A percentile compares a stretch with the other conserved stretches of the same genome.
Conservation (phyloP, 2,113 vertebrate genomes). For the Mola mola region DNA sequence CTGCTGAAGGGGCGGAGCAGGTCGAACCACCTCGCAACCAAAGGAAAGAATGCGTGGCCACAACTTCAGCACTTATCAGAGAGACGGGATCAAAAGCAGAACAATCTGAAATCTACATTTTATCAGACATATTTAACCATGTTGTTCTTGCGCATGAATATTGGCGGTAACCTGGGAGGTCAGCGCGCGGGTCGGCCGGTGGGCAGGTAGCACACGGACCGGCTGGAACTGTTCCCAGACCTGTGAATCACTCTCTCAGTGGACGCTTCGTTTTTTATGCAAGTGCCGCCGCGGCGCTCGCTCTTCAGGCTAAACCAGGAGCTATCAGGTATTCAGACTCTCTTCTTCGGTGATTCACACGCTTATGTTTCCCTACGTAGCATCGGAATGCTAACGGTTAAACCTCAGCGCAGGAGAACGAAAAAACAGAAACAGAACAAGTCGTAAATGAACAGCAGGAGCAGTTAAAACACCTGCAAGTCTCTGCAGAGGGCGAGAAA, state of each 20-base stretch:
- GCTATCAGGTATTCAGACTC: slow-evolving; percentile 72
- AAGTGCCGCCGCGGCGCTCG: slow-evolving; percentile 53
- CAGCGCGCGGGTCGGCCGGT: not conserved
- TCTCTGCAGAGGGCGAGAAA: slow-evolving; percentile 3
- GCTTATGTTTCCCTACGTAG: slow-evolving; percentile 59
- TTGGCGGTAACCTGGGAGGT: slow-evolving; percentile 23
- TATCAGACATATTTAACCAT: slow-evolving; percentile 76
- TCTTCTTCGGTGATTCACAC: slow-evolving; percentile 36
- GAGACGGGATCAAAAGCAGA: slow-evolving; percentile 30
- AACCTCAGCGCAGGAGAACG: slow-evolving; percentile 71
- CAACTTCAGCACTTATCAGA: slow-evolving; percentile 72
- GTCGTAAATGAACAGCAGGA: slow-evolving; percentile 35
- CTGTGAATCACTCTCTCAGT: slow-evolving; percentile 75
- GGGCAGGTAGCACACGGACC: slow-evolving; percentile 61
- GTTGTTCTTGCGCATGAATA: slow-evolving; percentile 61
- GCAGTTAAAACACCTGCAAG: slow-evolving; percentile 27
- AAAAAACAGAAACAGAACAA: too few species aligned
- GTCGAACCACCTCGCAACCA: slow-evolving; percentile 68
- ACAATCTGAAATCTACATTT: slow-evolving; percentile 62
- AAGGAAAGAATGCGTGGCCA: slow-evolving; percentile 61
- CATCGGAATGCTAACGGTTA: slow-evolving; percentile 65
- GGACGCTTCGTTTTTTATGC: slow-evolving; percentile 66
- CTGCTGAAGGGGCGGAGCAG: slow-evolving; percentile 19
- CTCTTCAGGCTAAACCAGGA: slow-evolving; percentile 73
- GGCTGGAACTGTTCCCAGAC: slow-evolving; percentile 64